phyloP scores from a whole-genome alignment of 2,113 vertebrate genomes.

The Ceyx cyanopectus region DNA sequence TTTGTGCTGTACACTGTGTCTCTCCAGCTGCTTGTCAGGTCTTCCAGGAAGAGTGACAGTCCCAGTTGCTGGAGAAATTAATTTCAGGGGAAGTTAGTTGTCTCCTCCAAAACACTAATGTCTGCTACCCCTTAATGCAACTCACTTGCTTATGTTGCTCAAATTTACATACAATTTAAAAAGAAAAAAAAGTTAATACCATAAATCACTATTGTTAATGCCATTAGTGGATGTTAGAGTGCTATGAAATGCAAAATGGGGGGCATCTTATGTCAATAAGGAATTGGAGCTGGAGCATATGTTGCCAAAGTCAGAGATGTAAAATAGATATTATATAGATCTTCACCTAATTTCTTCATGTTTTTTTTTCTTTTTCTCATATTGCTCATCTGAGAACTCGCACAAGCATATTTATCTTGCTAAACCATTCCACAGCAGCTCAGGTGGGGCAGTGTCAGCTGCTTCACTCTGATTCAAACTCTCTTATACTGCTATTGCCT shows the following conservation, averaged over 20 bases:
- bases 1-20: background rate
- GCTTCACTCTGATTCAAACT: background rate
- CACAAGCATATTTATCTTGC: background rate
- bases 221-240: background rate
- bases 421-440: rapidly evolving
- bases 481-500: rapidly evolving
- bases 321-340: background rate
- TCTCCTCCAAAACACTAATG: background rate
- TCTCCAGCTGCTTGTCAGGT: background rate
- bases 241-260: background rate
- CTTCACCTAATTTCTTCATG: background rate
- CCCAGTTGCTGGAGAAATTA: background rate
- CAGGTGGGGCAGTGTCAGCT: background rate
- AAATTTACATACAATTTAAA: background rate
- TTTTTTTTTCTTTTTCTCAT: background rate
- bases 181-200: background rate
- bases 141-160: background rate
- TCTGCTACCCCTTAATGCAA: background rate
- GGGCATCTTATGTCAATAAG: background rate
- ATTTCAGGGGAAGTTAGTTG: background rate
- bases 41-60: background rate
- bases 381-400: background rate
- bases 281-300: background rate
- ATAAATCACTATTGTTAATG: background rate
- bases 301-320: background rate